A percentile compares a stretch with the other conserved stretches of the same genome.
Conservation (phyloP, 1,140 invertebrate species). For the Coenobita brevimanus region DNA sequence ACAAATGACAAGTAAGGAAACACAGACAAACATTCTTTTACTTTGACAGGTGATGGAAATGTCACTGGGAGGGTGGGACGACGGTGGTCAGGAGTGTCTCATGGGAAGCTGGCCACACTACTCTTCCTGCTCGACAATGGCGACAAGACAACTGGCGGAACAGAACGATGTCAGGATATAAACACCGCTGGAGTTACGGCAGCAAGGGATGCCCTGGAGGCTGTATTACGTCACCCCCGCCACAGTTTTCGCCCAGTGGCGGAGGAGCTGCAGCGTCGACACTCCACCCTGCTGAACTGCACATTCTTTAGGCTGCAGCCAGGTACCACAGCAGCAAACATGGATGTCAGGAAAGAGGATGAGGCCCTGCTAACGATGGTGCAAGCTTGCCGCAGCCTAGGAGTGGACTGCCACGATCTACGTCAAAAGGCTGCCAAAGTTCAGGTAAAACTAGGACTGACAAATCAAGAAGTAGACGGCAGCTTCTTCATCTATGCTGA, state of each 20-base stretch:
- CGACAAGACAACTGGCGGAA: background rate
- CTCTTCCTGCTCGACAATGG: conserved; percentile 38
- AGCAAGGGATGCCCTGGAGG: background rate
- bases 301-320: background rate
- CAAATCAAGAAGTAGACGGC: conserved; percentile 14
- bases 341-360: conserved; percentile 16
- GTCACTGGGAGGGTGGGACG: background rate
- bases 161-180: background rate
- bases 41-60: conserved; percentile 37
- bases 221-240: background rate
- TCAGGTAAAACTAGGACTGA: background rate
- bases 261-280: background rate
- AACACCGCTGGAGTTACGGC: background rate
- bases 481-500: conserved; percentile 35
- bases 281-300: background rate
- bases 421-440: conserved; percentile 19
- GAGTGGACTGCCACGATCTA: background rate
- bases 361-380: conserved; percentile 35
- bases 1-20: too few relatives aligned
- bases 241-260: background rate
- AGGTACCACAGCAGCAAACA: background rate
- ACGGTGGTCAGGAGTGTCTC: background rate
- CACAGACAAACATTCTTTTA: too few relatives aligned
- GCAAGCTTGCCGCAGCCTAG: background rate
- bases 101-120: background rate